Evolutionary conservation across 2,888 invertebrate species (phyloP).

Genomic region (Cordylochernes scorpioides): DNA sequence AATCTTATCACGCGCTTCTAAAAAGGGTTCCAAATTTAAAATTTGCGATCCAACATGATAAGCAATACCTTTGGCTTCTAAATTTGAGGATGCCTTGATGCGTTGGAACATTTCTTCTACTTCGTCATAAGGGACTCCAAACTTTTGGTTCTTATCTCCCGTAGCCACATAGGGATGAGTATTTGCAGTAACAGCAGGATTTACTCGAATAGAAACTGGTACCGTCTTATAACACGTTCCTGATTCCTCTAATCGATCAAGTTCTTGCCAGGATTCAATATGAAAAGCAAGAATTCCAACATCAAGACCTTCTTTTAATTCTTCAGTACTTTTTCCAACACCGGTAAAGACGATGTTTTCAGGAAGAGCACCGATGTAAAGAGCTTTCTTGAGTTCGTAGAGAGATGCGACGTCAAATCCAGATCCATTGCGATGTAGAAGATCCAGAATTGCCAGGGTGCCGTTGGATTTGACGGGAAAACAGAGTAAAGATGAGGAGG

Average conservation of each 20-base stretch:
- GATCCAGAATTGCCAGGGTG: conserved; percentile 17
- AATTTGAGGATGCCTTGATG: conserved; percentile 11
- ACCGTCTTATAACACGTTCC: conserved; percentile 15
- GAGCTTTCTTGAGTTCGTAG: conserved; percentile 20
- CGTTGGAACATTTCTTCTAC: conserved; percentile 16
- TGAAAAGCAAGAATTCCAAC: conserved; percentile 18
- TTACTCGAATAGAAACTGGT: conserved; percentile 20
- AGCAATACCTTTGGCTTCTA: conserved; percentile 22
- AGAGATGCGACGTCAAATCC: conserved; percentile 21
- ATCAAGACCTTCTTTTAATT: conserved; percentile 20
- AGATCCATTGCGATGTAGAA: conserved; percentile 16
- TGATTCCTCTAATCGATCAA: conserved; percentile 17
- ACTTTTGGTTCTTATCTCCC: conserved; percentile 19
- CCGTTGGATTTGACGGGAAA: conserved; percentile 21
- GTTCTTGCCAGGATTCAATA: conserved; percentile 23
- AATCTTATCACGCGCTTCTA: conserved; percentile 11
- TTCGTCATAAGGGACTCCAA: conserved; percentile 19
- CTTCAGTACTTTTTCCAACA: conserved; percentile 21
- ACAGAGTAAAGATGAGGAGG: not conserved
- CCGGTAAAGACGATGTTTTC: conserved; percentile 21
- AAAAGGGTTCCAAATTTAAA: conserved; percentile 15
- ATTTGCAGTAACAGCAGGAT: conserved; percentile 19
- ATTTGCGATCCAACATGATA: conserved; percentile 23
- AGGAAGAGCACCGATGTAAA: conserved; percentile 20
- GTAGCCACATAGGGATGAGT: conserved; percentile 22